phyloP scores from a whole-genome alignment of 2,797 vertebrate genomes.

The Labeo calbasu region DNA sequence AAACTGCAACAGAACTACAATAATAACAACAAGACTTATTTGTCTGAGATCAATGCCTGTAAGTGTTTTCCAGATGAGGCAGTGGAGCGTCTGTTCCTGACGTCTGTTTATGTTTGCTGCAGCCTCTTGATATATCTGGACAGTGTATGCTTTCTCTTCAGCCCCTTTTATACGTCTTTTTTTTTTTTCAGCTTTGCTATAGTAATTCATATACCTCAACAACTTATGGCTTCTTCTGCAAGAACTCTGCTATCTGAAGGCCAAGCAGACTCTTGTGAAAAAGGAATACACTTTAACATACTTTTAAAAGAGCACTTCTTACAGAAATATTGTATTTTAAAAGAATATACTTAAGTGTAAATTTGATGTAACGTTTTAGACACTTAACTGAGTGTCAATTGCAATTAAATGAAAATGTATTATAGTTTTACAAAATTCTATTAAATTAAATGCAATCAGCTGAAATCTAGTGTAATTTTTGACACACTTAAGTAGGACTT shows the following conservation, averaged over 20 bases:
- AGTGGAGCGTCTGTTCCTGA: background rate
- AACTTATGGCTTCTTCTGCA: background rate
- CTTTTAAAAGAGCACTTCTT: background rate
- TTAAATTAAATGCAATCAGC: background rate
- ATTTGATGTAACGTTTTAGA: background rate
- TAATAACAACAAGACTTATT: slow-evolving; percentile 14
- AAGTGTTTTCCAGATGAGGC: background rate
- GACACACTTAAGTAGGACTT: background rate
- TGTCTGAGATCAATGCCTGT: background rate
- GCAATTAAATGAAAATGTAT: background rate
- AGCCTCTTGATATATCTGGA: slow-evolving; percentile 13
- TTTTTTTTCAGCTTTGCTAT: background rate
- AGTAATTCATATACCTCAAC: background rate
- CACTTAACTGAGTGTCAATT: background rate
- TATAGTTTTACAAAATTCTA: background rate
- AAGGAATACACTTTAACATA: background rate
- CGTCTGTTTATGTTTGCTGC: background rate
- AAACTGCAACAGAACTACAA: background rate
- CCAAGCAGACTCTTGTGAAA: background rate
- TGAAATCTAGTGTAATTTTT: background rate
- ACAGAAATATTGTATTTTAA: background rate
- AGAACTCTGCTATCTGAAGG: background rate
- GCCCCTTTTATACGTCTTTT: background rate
- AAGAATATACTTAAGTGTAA: background rate
- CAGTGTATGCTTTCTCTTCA: slow-evolving; percentile 8